Percentiles rank a stretch among this genome's conserved stretches.
phyloP scores from a whole-genome alignment of 2,113 vertebrate genomes.

The Aleadryas rufinucha region DNA sequence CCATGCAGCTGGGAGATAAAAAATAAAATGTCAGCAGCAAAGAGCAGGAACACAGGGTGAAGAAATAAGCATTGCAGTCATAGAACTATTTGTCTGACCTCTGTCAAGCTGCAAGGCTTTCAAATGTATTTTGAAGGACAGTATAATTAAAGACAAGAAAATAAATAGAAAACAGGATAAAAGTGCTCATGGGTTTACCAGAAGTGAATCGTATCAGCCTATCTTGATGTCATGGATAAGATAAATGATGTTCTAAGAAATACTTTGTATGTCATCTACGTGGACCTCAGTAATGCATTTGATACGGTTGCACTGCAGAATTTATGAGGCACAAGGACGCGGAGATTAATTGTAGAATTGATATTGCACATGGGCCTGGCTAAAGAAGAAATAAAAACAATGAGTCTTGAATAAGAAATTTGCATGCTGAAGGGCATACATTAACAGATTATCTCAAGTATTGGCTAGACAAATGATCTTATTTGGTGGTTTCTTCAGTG shows the following conservation, averaged over 20 bases:
- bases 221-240: neutral
- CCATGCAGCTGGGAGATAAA: neutral
- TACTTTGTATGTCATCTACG: neutral
- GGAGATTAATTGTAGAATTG: slow-evolving; percentile 2
- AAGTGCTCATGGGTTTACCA: neutral
- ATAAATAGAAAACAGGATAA: neutral
- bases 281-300: slow-evolving; percentile 9
- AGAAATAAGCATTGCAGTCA: neutral
- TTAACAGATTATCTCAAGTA: neutral
- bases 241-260: slow-evolving; percentile 10
- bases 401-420: slow-evolving; percentile 26
- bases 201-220: neutral
- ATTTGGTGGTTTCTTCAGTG: neutral
- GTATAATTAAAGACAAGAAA: slow-evolving; percentile 15
- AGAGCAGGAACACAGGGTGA: neutral
- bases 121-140: neutral
- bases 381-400: slow-evolving; percentile 38
- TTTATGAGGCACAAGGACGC: neutral
- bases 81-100: neutral
- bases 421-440: slow-evolving; percentile 24
- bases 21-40: neutral
- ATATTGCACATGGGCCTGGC: neutral
- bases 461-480: neutral
- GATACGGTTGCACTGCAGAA: neutral
- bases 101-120: neutral